Conservation (phyloP, 2,797 vertebrate genomes). For the Scomberomorus guttatus region DNA sequence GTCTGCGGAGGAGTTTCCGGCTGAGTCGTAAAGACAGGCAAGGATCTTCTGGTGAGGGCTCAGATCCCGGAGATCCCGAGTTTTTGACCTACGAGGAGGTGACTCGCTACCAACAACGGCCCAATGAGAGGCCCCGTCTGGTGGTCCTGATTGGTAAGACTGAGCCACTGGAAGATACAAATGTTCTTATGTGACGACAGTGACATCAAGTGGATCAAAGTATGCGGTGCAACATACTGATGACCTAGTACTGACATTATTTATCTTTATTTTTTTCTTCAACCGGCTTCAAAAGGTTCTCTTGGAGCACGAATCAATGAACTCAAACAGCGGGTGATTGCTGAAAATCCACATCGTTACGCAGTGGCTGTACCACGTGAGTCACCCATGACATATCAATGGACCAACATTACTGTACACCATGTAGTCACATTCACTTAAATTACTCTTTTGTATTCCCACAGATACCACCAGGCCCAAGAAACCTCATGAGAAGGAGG, state of each 20-base stretch:
- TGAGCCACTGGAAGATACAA: background rate
- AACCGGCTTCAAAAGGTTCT: conserved; percentile 84
- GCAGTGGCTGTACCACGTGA: conserved; percentile 95
- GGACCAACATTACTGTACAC: background rate
- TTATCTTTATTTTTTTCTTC: background rate
- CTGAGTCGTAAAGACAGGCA: conserved; percentile 92
- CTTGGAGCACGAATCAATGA: conserved; percentile 94
- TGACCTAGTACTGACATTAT: background rate
- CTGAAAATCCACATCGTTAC: conserved; percentile 94
- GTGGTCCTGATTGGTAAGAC: conserved; percentile 94
- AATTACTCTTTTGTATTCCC: conserved; percentile 18
- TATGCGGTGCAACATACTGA: conserved; percentile 5
- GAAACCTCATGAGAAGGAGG: conserved; percentile 95
- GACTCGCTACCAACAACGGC: conserved; percentile 91
- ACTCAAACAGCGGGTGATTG: conserved; percentile 95
- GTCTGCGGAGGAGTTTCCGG: conserved; percentile 94
- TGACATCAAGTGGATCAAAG: conserved; percentile 62
- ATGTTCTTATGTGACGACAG: background rate
- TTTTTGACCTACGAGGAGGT: conserved; percentile 95
- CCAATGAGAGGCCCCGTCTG: conserved; percentile 90
- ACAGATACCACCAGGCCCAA: conserved; percentile 94
- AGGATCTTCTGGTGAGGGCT: conserved; percentile 81
- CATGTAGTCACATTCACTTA: background rate
- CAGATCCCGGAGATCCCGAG: conserved; percentile 82
- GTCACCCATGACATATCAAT: conserved; percentile 56